These are phyloP conservation scores for Ditylenchus weischeri DNA, from an alignment of 2,888 invertebrate genomes.

Conservation along the genomic window DNA sequence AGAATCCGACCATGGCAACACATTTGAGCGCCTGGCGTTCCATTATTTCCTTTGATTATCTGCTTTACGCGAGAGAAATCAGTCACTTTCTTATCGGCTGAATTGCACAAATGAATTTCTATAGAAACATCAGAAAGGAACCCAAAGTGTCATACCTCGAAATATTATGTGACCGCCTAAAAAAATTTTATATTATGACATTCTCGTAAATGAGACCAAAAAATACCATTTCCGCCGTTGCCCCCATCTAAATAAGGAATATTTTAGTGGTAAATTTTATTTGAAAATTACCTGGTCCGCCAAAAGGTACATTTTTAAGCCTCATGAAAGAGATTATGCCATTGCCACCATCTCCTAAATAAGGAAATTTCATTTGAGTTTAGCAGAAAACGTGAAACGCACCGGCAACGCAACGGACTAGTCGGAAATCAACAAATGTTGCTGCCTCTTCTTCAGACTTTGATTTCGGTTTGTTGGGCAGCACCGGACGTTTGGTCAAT, in stretches of 20 bases:
- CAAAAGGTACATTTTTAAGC: constrained; percentile 77
- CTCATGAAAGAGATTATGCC: constrained; percentile 83
- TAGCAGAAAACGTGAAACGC: too few relatives aligned
- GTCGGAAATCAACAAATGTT: constrained; percentile 48
- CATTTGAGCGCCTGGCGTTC: constrained; percentile 45
- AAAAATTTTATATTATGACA: neutral
- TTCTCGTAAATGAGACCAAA: neutral
- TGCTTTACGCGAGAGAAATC: constrained; percentile 48
- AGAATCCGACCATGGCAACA: constrained; percentile 42
- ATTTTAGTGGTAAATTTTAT: neutral
- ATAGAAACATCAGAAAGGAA: neutral
- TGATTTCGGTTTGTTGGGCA: constrained; percentile 17
- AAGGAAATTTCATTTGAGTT: too few relatives aligned
- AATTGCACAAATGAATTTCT: constrained; percentile 26
- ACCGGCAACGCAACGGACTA: constrained; percentile 70
- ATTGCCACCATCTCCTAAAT: constrained; percentile 74
- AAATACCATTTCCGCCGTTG: constrained; percentile 75
- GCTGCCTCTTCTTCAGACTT: constrained; percentile 34
- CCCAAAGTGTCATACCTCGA: constrained; percentile 32
- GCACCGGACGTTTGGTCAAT: constrained; percentile 10
- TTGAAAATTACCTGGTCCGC: constrained; percentile 65
- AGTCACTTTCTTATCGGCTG: constrained; percentile 39
- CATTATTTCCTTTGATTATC: constrained; percentile 40
- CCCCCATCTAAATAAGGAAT: constrained; percentile 71
- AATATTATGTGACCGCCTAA: constrained; percentile 50